Evolutionary conservation across 1,140 invertebrate species (phyloP).

Genomic region (Spodoptera frugiperda): DNA sequence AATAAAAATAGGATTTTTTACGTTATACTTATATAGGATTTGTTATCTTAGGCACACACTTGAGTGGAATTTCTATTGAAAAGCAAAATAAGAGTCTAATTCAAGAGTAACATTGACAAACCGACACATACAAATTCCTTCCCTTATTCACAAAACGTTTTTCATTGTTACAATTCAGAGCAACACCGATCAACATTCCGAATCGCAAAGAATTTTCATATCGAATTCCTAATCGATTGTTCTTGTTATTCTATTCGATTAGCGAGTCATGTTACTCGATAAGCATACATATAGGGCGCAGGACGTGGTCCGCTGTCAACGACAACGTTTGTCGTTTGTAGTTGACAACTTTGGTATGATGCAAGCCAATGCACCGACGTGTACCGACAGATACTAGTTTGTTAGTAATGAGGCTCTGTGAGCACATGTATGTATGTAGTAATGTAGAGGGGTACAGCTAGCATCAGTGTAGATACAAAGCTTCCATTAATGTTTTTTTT

Average conservation of each 20-base stretch:
- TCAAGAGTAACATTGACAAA: background rate
- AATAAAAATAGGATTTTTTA: background rate
- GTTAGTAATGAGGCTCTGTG: constrained; percentile 29
- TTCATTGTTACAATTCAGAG: background rate
- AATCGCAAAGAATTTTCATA: constrained; percentile 40
- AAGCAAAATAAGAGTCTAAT: too few relatives aligned
- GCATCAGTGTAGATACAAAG: background rate
- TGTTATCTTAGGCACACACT: too few relatives aligned
- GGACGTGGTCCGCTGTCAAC: constrained; percentile 48
- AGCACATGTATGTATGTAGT: background rate
- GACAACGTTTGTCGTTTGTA: constrained; percentile 33
- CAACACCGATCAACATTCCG: constrained; percentile 17
- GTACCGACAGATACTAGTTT: constrained; percentile 39
- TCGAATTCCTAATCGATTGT: constrained; percentile 46
- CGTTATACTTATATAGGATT: too few relatives aligned
- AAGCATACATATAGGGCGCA: constrained; percentile 40
- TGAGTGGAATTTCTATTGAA: too few relatives aligned
- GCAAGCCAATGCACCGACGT: constrained; percentile 48
- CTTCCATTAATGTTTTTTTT: background rate
- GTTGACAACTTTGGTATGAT: constrained; percentile 47
- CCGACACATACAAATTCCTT: background rate
- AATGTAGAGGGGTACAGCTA: background rate
- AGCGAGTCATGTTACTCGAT: constrained; percentile 44
- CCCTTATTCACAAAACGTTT: background rate
- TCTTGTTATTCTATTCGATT: constrained; percentile 47